A percentile compares a stretch with the other conserved stretches of the same genome.
phyloP scores from a whole-genome alignment of 2,113 vertebrate species.

The Plectropomus leopardus region DNA sequence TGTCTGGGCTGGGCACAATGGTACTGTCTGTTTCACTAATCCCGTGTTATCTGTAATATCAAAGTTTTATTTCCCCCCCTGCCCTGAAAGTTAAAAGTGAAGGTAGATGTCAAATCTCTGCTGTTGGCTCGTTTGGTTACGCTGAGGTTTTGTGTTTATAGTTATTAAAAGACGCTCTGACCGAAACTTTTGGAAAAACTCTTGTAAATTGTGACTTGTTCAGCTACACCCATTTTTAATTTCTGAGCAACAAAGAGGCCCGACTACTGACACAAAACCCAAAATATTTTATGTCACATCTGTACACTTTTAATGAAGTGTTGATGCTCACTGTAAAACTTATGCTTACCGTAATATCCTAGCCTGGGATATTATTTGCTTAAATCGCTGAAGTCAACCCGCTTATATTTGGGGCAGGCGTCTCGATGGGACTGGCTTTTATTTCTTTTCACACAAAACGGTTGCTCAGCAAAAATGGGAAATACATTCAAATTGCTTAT shows the following conservation, averaged over 20 bases:
- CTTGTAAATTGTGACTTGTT: conserved; percentile 11
- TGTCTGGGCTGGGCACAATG: conserved; percentile 65
- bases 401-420: too few species aligned
- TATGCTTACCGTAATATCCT: too few species aligned
- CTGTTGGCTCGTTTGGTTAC: conserved; percentile 12
- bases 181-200: not conserved
- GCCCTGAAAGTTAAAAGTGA: conserved; percentile 6
- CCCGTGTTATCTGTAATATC: conserved; percentile 30
- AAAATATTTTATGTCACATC: not conserved
- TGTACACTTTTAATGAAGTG: not conserved
- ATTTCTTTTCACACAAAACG: too few species aligned
- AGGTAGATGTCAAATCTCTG: conserved; percentile 30
- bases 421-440: too few species aligned
- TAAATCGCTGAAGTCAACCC: too few species aligned
- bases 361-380: too few species aligned
- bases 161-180: not conserved
- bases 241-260: not conserved
- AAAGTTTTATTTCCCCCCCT: conserved; percentile 16
- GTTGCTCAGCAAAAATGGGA: too few species aligned
- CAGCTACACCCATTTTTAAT: conserved; percentile 12
- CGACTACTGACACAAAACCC: not conserved
- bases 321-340: not conserved
- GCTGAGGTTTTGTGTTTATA: conserved; percentile 27
- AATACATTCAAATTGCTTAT: too few species aligned
- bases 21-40: conserved; percentile 59